Evolutionary conservation across 2,888 invertebrate genomes (phyloP), one percentile per base, ranked within the genome.

Genomic region (Lithodes maja): DNA sequence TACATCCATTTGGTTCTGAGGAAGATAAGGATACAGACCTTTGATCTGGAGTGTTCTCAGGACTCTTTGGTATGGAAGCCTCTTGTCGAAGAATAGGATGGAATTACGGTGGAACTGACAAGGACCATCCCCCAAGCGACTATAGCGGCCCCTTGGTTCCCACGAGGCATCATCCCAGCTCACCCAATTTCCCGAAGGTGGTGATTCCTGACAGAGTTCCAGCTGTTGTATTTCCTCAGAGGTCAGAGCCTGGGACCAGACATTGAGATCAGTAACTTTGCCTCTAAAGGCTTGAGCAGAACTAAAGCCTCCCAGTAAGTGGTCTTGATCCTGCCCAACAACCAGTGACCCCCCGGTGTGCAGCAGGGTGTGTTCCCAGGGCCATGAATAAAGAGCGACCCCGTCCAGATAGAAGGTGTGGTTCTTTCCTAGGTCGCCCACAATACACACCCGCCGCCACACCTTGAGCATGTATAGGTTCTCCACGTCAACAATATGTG

Each of bases 341-440:
- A 87, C 83, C 17, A 87, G 33, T n/a, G 87, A 82, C 2, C 87
- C 87, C 9, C 61, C 83, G 5, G 83, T 33, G 52, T n/a, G 53
- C 50, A 87, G 78, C 1, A 17, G 17, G 7, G 82, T 49, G 2
- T 55, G 53, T 7, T 68, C 53, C 87, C 87, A 87, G 3, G 87
- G 83, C 87, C 87, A 87, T 2, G 83, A 69, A 17, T 9, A 17
- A 3, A 87, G 69, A n/a, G n/a, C 12, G 15, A 15, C 53, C 1
- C 87, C 87, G 53, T 87, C 82, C 78, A 87, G 17, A 69, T 87
- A 87, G 77, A 87, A 61, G n/a, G 82, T 87, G 83, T 87, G 83
- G 77, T 83, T 68, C 50, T 33, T 77, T 33, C 87, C 83, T 33
- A 49, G 61, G 2, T 50, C 53, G 1, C 82, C 83, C 2, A 83